These are phyloP conservation scores for Labeo rohita DNA, from an alignment of 2,113 vertebrate species.

Conservation along the genomic window DNA sequence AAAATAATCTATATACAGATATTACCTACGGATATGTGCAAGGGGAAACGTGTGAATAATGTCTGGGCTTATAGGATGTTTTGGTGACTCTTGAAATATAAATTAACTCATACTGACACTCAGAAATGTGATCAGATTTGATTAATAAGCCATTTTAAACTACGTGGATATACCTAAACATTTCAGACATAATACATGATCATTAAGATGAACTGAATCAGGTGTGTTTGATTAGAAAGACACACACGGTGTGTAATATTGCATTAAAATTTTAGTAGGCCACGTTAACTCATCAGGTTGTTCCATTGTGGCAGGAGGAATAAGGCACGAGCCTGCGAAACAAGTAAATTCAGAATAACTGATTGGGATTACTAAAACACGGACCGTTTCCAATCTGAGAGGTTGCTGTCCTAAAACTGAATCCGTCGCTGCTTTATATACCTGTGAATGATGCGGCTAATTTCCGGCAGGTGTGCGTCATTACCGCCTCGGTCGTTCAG, in stretches of 20 bases:
- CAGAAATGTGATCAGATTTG: too few relatives aligned
- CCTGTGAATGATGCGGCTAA: background rate
- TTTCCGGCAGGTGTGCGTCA: background rate
- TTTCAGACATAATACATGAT: background rate
- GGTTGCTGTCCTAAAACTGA: background rate
- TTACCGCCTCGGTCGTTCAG: background rate
- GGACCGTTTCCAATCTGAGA: too few relatives aligned
- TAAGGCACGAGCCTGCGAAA: background rate
- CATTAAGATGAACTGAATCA: background rate
- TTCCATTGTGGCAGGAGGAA: background rate
- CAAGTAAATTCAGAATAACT: background rate
- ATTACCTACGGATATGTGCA: too few relatives aligned
- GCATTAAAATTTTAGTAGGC: background rate
- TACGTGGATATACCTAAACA: background rate
- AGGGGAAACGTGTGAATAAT: too few relatives aligned
- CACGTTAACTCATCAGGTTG: background rate
- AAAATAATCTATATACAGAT: too few relatives aligned
- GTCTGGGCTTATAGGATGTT: too few relatives aligned
- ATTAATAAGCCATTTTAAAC: too few relatives aligned
- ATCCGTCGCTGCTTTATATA: background rate
- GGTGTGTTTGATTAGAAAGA: slow-evolving; percentile 13
- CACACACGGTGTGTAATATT: background rate
- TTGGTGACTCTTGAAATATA: too few relatives aligned
- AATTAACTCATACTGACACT: too few relatives aligned
- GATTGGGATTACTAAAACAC: background rate